Percentiles rank a stretch among this genome's conserved stretches.
Conservation (phyloP, 2,888 invertebrate genomes). For the Exephanes ischioxanthus region DNA sequence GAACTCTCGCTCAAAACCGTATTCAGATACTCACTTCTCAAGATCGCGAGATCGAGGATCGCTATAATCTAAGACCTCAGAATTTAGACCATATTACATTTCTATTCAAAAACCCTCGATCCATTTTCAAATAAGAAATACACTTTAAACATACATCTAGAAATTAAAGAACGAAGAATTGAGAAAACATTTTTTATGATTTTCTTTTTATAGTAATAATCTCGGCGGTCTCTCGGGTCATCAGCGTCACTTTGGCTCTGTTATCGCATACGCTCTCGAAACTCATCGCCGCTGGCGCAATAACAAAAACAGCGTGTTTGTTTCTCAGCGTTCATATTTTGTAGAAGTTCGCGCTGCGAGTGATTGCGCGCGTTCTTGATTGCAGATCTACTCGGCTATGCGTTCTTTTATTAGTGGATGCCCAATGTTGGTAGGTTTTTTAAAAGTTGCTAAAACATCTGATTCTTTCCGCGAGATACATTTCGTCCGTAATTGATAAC, state of each 20-base stretch:
- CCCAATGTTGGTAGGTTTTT: too few species aligned
- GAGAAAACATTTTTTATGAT: neutral
- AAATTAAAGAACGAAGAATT: neutral
- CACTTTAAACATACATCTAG: neutral
- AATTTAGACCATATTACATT: neutral
- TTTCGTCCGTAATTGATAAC: too few species aligned
- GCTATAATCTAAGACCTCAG: neutral
- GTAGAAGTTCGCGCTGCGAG: neutral
- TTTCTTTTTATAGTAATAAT: neutral
- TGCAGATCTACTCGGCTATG: too few species aligned
- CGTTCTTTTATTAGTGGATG: too few species aligned
- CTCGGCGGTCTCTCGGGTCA: slow-evolving; percentile 23
- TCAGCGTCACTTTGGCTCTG: slow-evolving; percentile 31
- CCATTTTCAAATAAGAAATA: neutral
- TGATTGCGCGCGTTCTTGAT: too few species aligned
- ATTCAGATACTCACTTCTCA: neutral
- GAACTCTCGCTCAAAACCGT: neutral
- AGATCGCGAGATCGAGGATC: neutral
- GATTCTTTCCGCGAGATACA: neutral
- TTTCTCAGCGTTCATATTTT: neutral
- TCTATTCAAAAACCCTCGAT: neutral
- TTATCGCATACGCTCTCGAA: slow-evolving; percentile 50
- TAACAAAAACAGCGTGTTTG: neutral
- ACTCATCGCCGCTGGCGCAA: slow-evolving; percentile 12
- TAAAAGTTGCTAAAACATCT: too few species aligned